Evolutionary conservation across 2,888 invertebrate species (phyloP), one percentile per base, ranked within the genome.

Genomic region (Eretmocerus hayati): DNA sequence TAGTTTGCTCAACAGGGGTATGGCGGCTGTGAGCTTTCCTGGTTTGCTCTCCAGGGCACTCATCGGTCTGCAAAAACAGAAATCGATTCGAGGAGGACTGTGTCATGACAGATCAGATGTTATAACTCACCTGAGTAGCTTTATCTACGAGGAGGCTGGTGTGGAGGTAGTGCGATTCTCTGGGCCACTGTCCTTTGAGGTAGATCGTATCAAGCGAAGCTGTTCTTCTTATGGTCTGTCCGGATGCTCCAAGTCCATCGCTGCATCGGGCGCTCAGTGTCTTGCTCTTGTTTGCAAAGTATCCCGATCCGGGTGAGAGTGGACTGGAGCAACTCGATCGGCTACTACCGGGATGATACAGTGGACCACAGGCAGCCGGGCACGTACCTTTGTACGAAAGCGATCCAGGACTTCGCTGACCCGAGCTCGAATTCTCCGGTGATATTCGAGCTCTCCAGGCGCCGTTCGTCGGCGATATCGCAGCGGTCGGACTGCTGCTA

Each of bases 191-290:
- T 61, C 85, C 87, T 66, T 83, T 83, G 62, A 86, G 77, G 72
- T 87, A 86, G 60, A 88, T 78, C 18, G 87, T 83, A 67, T 88
- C 88, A 58, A 88, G 72, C 5, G 87, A 88, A 32, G 87, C 86
- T 50, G 87, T 87, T 58, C 87, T 78, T 62, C 87, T 75, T 61
- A 87, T 86, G 54, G 75, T 77, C 72, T 76, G 80, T n/a, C n/a
- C n/a, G 52, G 77, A 75, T 55, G 78, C 78, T 66, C 77, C 77
- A 53, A 78, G 69, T 43, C 76, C 75, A 65, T 79, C 79, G 55
- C 71, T 72, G 58, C 71, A 67, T 54, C 72, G 67, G 53, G 68
- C 70, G 54, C 73, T 73, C 53, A 75, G 62, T 45, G 74, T 75
- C 70, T 75, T 77, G 63, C 76, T 75, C 72, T 77, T 78, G 53